Evolutionary conservation across 2,797 vertebrate species (phyloP).

Genomic region (Eulemur coronatus): DNA sequence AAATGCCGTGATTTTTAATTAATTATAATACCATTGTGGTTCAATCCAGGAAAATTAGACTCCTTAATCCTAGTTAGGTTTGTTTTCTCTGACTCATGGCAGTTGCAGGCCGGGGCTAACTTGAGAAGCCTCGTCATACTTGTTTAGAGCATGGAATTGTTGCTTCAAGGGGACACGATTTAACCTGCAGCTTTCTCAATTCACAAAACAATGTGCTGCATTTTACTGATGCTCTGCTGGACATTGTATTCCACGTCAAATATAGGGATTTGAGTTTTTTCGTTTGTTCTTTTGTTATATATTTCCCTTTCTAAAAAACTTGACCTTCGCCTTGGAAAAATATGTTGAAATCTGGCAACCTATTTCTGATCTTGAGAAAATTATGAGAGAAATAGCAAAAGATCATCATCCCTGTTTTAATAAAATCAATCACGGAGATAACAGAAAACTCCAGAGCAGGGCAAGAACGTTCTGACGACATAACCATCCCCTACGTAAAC

Average conservation of each 20-base stretch:
- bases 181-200: constrained; percentile 7
- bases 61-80: background rate
- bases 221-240: background rate
- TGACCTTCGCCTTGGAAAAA: constrained; percentile 39
- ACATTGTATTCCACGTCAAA: background rate
- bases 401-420: constrained; percentile 13
- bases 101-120: background rate
- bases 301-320: constrained; percentile 42
- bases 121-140: background rate
- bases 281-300: background rate
- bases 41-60: background rate
- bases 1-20: background rate
- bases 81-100: background rate
- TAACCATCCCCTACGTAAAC: background rate
- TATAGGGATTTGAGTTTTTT: background rate
- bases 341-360: background rate
- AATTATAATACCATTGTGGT: background rate
- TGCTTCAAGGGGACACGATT: background rate
- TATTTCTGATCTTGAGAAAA: constrained; percentile 49
- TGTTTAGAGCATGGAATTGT: background rate
- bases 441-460: constrained; percentile 10
- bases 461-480: background rate
- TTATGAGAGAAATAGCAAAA: background rate
- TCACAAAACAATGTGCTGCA: background rate
- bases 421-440: constrained; percentile 20